Percentiles rank a stretch among this genome's conserved stretches.
Evolutionary conservation across 2,113 vertebrate species (phyloP).

Genomic region (Desmodus rotundus): DNA sequence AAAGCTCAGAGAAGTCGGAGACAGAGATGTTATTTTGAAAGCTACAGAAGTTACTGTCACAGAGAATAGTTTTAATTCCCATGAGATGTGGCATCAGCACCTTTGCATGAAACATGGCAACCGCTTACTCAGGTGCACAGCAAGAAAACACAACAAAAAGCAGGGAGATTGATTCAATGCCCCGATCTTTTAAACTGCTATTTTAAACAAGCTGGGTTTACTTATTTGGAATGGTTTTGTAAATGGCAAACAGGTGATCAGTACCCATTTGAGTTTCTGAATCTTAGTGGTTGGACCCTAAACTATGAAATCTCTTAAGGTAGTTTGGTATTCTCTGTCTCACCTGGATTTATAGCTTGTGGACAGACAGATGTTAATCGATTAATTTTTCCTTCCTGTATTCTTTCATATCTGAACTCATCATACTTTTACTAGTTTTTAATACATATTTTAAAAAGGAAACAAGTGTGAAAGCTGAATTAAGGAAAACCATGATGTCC

Average conservation of each 20-base stretch:
- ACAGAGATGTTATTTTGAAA: constrained; percentile 28
- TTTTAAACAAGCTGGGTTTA: constrained; percentile 40
- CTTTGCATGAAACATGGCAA: constrained; percentile 2
- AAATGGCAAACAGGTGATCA: constrained; percentile 19
- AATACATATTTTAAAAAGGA: neutral
- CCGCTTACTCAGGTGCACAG: neutral
- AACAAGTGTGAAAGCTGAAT: neutral
- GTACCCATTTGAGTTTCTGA: constrained; percentile 11
- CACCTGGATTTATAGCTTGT: neutral
- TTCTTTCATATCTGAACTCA: neutral
- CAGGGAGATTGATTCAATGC: neutral
- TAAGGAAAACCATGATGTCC: neutral
- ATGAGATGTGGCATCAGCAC: neutral
- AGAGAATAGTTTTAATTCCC: constrained; percentile 24
- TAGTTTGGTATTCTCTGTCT: neutral
- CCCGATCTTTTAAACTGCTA: neutral
- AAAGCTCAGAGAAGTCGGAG: neutral
- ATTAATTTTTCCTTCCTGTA: neutral
- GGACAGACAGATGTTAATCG: neutral
- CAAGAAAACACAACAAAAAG: constrained; percentile 31
- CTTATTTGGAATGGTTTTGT: constrained; percentile 22
- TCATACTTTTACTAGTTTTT: neutral
- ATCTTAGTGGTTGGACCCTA: neutral
- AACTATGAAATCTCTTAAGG: neutral
- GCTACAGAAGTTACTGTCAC: neutral